Evolutionary conservation across 2,888 invertebrate genomes (phyloP).

Genomic region (Allophyes oxyacanthae): DNA sequence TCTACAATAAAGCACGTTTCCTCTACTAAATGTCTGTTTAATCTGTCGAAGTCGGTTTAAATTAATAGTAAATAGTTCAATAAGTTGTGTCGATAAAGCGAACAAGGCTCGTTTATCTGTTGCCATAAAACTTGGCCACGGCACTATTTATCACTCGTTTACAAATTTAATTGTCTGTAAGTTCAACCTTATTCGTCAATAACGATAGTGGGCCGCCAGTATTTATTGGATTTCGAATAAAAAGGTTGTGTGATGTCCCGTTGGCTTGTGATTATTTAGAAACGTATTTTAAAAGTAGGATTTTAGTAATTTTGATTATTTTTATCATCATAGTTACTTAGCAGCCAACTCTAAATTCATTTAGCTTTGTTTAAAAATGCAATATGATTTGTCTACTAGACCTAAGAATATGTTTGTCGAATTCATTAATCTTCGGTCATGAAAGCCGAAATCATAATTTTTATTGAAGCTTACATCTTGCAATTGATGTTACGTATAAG

Average conservation of each 20-base stretch:
- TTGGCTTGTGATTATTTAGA: conserved; percentile 4
- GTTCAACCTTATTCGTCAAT: conserved; percentile 58
- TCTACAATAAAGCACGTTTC: conserved; percentile 44
- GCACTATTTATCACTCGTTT: conserved; percentile 57
- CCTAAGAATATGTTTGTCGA: too few relatives aligned
- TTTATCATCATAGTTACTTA: too few relatives aligned
- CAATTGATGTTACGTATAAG: too few relatives aligned
- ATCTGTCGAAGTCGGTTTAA: conserved; percentile 54
- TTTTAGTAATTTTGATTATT: too few relatives aligned
- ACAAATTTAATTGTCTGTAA: conserved; percentile 59
- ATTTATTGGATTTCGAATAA: conserved; percentile 51
- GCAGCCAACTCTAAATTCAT: too few relatives aligned
- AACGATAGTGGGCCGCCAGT: conserved; percentile 46
- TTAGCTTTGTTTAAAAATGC: too few relatives aligned
- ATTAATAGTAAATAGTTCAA: conserved; percentile 62
- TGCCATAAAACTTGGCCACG: conserved; percentile 52
- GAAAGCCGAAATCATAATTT: too few relatives aligned
- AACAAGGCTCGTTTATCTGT: conserved; percentile 52
- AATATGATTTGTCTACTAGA: too few relatives aligned
- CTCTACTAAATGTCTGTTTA: conserved; percentile 54
- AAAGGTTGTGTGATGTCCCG: conserved; percentile 44
- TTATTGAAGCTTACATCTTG: too few relatives aligned
- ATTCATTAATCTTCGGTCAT: too few relatives aligned
- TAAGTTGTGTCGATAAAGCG: conserved; percentile 58
- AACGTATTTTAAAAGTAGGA: too few relatives aligned